Percentiles rank a stretch among this genome's conserved stretches.
These are phyloP conservation scores for Physocephala rufipes DNA, from an alignment of 2,888 invertebrate species.

Conservation along the genomic window DNA sequence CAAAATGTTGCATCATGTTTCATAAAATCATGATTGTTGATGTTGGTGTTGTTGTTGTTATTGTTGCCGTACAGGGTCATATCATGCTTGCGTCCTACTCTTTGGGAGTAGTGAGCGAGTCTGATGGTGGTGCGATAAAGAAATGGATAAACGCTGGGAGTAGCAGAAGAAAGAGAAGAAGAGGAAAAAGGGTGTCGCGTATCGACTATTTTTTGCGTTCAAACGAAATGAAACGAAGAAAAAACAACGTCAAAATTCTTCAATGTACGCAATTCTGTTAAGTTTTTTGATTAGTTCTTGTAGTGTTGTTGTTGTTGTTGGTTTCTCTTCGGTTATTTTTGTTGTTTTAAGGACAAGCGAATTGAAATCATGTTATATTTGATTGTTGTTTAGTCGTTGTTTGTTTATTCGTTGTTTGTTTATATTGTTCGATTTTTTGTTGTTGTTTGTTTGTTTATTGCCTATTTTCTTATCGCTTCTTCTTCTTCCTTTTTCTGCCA, in stretches of 20 bases:
- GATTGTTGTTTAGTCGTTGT: constrained; percentile 42
- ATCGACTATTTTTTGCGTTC: too few relatives aligned
- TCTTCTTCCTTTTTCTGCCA: constrained; percentile 5
- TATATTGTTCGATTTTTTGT: too few relatives aligned
- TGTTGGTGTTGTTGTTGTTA: constrained; percentile 29
- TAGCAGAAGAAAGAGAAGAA: too few relatives aligned
- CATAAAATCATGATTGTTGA: constrained; percentile 46
- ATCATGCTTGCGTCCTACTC: neutral
- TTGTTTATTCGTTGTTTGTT: constrained; percentile 38
- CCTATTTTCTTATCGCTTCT: constrained; percentile 32
- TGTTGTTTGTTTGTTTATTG: constrained; percentile 36
- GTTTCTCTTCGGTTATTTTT: constrained; percentile 20
- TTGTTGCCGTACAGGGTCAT: constrained; percentile 16
- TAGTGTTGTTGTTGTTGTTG: constrained; percentile 25
- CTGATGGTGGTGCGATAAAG: too few relatives aligned
- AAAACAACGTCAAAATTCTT: too few relatives aligned
- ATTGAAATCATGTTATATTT: constrained; percentile 60
- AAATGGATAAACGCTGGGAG: too few relatives aligned
- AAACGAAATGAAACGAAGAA: too few relatives aligned
- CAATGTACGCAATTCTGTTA: too few relatives aligned
- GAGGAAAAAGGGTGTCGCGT: too few relatives aligned
- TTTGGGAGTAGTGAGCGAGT: too few relatives aligned
- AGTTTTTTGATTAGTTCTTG: neutral
- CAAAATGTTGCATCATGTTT: constrained; percentile 46
- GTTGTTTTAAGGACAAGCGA: constrained; percentile 44